A percentile compares a stretch with the other conserved stretches of the same genome.
Conservation (phyloP, 2,797 vertebrate genomes). For the Anas bahamensis region DNA sequence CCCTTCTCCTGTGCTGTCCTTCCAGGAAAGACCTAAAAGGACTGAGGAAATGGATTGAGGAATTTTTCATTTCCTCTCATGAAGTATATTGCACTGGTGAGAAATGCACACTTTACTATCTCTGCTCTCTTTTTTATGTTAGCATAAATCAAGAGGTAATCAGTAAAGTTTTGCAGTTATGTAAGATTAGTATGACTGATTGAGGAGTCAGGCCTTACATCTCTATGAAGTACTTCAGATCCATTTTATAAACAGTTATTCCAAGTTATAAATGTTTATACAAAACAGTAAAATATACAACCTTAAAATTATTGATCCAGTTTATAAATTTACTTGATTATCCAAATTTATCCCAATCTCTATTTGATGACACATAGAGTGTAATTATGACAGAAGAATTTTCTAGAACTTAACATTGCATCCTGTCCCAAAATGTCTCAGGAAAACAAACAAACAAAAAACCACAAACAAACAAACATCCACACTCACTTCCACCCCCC, state of each 20-base stretch:
- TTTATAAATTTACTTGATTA: neutral
- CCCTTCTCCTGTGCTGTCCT: neutral
- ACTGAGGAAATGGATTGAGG: neutral
- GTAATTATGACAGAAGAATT: neutral
- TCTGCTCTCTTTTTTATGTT: neutral
- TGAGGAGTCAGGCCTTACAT: neutral
- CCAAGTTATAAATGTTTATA: neutral
- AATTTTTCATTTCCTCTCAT: neutral
- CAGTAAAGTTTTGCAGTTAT: neutral
- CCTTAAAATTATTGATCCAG: neutral
- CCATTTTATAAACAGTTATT: neutral
- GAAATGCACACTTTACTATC: neutral
- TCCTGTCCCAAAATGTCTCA: neutral
- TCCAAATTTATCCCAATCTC: neutral
- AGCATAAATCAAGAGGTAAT: neutral
- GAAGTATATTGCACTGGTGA: neutral
- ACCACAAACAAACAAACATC: too few species aligned
- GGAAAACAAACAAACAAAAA: neutral
- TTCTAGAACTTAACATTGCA: neutral
- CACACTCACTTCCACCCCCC: too few species aligned
- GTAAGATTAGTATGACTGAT: neutral
- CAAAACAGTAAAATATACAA: neutral
- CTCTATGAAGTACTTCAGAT: neutral
- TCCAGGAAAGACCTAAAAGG: neutral
- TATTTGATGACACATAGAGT: neutral